Evolutionary conservation across 37 sponge, comb jelly and placozoan species (phyloP).

Genomic region (Bolinopsis microptera): DNA sequence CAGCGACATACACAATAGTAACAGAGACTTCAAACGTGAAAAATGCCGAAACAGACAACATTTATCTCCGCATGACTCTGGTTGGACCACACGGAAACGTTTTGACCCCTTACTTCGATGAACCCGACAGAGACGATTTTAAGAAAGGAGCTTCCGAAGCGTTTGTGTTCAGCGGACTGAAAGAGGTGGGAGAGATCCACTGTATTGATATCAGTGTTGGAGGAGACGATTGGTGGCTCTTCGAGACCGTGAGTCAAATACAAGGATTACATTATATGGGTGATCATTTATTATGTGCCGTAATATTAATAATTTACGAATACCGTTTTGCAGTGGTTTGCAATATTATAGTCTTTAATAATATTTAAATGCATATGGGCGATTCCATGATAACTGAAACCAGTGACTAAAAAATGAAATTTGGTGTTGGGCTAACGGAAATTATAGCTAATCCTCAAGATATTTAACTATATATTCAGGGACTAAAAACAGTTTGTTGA

Average conservation of each 20-base stretch:
- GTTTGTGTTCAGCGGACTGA: background rate
- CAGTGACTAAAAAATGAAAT: no score
- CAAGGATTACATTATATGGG: no score
- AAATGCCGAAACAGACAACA: background rate
- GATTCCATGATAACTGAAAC: no score
- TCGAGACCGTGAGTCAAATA: background rate
- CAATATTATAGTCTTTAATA: no score
- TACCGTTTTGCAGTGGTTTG: no score
- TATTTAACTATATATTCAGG: no score
- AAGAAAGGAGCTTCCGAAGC: background rate
- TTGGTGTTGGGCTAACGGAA: no score
- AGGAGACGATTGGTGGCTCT: background rate
- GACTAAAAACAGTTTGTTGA: no score
- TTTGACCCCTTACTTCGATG: background rate
- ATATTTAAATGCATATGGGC: no score
- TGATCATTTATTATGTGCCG: no score
- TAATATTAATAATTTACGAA: no score
- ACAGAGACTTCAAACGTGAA: background rate
- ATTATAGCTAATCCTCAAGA: no score
- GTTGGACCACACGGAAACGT: background rate
- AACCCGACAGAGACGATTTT: background rate
- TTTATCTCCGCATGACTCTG: background rate
- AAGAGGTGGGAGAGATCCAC: background rate
- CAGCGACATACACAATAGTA: background rate
- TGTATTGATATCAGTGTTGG: background rate